Evolutionary conservation across 2,113 vertebrate genomes (phyloP).

Genomic region (Hippocampus zosterae): DNA sequence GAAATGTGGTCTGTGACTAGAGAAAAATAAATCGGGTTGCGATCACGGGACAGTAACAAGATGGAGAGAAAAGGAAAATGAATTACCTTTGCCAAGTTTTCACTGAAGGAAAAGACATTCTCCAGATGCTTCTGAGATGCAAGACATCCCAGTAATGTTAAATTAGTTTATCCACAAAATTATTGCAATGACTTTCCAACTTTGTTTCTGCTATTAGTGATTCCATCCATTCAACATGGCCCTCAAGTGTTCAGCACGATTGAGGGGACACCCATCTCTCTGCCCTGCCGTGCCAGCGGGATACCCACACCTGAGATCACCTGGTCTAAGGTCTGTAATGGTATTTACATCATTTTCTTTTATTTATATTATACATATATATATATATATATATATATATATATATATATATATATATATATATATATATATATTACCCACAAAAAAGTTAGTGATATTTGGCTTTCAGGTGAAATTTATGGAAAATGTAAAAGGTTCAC

Average conservation of each 20-base stretch:
- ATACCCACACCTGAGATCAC: slow-evolving; percentile 82
- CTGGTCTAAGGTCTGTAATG: slow-evolving; percentile 85
- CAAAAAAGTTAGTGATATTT: too few relatives aligned
- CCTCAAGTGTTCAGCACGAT: slow-evolving; percentile 94
- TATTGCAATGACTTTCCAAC: not conserved
- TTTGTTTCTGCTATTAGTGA: slow-evolving; percentile 70
- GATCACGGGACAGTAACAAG: not conserved
- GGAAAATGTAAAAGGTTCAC: too few relatives aligned
- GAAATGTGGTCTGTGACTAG: not conserved
- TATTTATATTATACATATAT: not conserved
- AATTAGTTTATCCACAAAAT: not conserved
- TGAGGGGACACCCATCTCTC: slow-evolving; percentile 80
- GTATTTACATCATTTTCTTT: not conserved
- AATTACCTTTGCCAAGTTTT: not conserved
- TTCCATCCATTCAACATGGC: slow-evolving; percentile 88
- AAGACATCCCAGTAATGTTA: not conserved
- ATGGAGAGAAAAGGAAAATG: not conserved
- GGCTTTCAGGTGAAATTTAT: too few relatives aligned
- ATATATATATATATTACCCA: too few relatives aligned
- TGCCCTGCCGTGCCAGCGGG: slow-evolving; percentile 86
- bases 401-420: too few relatives aligned
- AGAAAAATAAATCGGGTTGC: slow-evolving; percentile 2
- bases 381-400: too few relatives aligned
- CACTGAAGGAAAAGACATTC: not conserved
- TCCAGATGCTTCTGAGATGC: slow-evolving; percentile 8